Evolutionary conservation across 2,797 vertebrate genomes (phyloP), one percentile per base, ranked within the genome.

Genomic region (Neostethus bicornis): DNA sequence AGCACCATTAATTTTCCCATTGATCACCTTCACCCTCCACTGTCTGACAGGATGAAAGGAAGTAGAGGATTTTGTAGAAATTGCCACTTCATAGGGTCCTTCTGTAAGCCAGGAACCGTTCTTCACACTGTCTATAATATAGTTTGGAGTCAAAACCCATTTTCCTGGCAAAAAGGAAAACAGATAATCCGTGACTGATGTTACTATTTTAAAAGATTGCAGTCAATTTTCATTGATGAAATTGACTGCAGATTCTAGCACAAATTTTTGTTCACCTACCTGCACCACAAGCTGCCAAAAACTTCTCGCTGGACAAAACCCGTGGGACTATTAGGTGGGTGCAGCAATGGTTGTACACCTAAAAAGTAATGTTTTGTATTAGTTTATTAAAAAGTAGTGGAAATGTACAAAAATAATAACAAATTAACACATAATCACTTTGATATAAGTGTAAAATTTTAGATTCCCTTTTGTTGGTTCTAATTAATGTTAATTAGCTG

Each of bases 81-180:
- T 56, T 31, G 87, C 89, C 85, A 96, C 91, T 85, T 98, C 96
- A 23, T 96, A 98, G 47, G 80, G 85, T 75, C 82, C 90, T 90
- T 98, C 97, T 66, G 93, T 75, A 56, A 98, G 93, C 97, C 97
- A 99, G 75, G 86, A 92, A 52, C 93, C 92, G 77, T 92, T 93
- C 89, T 89, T 89, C 9, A 92, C 90, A 79, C 96, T 97, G 85
- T 97, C 94, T 86, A 94, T 84, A 84, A 98, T 89, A 75, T 95
- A 99, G 79, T 95, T 85, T 55, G 95, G 94, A 76, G 93, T 95
- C 85, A 99, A 88, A 68, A 97, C 90, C 96, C 96, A 99, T 81
- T 96, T 98, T 80, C 97, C 97, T 99, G 83, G 5, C 19, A 16
- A 53, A 12, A 42, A n/a, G 5, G 32, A 9, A 35, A 53, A 13